Percentiles rank a stretch among this genome's conserved stretches.
phyloP scores from a whole-genome alignment of 2,888 invertebrate genomes.

The Galeruca laticollis region DNA sequence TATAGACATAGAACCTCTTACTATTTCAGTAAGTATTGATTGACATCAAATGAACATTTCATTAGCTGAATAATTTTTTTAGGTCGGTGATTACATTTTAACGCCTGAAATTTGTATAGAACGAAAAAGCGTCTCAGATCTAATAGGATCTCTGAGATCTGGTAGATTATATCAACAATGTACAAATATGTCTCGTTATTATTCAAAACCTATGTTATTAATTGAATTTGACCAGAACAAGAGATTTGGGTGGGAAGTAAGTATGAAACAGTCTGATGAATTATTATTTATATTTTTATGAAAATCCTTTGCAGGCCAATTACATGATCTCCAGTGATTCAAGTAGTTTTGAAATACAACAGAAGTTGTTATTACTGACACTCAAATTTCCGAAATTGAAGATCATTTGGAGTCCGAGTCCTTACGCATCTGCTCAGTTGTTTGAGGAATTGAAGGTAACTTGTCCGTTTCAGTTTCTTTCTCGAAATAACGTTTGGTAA shows the following conservation, averaged over 20 bases:
- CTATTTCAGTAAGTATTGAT: slow-evolving; percentile 72
- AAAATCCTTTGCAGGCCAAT: slow-evolving; percentile 73
- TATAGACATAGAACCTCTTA: slow-evolving; percentile 90
- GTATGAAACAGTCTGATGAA: slow-evolving; percentile 22
- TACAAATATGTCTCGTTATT: slow-evolving; percentile 91
- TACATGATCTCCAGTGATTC: slow-evolving; percentile 84
- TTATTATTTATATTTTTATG: not conserved
- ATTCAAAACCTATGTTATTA: slow-evolving; percentile 87
- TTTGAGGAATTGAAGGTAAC: slow-evolving; percentile 93
- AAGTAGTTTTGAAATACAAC: slow-evolving; percentile 82
- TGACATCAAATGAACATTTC: not conserved
- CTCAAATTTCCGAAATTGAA: slow-evolving; percentile 94
- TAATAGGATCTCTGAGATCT: slow-evolving; percentile 94
- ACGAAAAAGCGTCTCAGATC: slow-evolving; percentile 94
- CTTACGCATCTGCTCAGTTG: slow-evolving; percentile 94
- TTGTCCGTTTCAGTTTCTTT: not conserved
- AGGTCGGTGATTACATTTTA: slow-evolving; percentile 98
- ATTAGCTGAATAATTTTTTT: slow-evolving; percentile 39
- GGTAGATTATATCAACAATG: slow-evolving; percentile 97
- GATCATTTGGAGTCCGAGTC: slow-evolving; percentile 96
- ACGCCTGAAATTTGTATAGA: slow-evolving; percentile 98
- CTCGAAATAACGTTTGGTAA: too few species aligned
- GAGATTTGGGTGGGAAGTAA: slow-evolving; percentile 88
- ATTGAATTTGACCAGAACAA: slow-evolving; percentile 97
- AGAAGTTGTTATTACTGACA: slow-evolving; percentile 92